Conservation (phyloP, 2,113 vertebrate genomes). For the Pseudopodoces humilis region DNA sequence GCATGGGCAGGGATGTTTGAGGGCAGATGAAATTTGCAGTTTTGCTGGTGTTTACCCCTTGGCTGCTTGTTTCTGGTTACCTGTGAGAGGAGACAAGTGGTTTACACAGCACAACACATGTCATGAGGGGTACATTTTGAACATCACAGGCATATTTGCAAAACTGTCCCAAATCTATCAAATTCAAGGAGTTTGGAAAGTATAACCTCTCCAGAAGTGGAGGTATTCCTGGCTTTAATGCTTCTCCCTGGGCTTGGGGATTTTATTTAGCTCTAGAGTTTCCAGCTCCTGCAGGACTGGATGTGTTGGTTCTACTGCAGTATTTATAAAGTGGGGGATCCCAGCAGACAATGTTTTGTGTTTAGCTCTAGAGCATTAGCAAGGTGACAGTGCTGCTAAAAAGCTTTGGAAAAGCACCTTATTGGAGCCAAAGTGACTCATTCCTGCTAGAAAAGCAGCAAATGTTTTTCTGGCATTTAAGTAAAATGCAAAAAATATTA, state of each 20-base stretch:
- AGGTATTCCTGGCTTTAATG: neutral
- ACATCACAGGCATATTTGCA: neutral
- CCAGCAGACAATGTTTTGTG: neutral
- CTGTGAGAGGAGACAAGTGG: neutral
- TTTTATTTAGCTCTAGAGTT: neutral
- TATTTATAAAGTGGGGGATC: neutral
- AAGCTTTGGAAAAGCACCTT: neutral
- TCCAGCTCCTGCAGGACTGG: neutral
- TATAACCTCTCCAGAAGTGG: neutral
- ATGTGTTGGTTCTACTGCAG: neutral
- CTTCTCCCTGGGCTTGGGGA: neutral
- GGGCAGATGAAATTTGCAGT: neutral
- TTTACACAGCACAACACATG: accelerated
- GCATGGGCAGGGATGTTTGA: neutral
- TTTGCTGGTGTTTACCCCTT: neutral
- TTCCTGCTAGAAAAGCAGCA: neutral
- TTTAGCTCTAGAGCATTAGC: neutral
- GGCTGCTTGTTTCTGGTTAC: neutral
- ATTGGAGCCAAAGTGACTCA: constrained; percentile 20
- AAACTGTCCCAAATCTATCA: neutral
- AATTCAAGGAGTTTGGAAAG: neutral
- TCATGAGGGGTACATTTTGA: neutral
- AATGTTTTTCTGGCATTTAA: constrained; percentile 38
- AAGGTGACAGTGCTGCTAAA: neutral
- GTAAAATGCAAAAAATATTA: neutral